Conservation (phyloP, 2,113 vertebrate species). For the Corynorhinus townsendii region DNA sequence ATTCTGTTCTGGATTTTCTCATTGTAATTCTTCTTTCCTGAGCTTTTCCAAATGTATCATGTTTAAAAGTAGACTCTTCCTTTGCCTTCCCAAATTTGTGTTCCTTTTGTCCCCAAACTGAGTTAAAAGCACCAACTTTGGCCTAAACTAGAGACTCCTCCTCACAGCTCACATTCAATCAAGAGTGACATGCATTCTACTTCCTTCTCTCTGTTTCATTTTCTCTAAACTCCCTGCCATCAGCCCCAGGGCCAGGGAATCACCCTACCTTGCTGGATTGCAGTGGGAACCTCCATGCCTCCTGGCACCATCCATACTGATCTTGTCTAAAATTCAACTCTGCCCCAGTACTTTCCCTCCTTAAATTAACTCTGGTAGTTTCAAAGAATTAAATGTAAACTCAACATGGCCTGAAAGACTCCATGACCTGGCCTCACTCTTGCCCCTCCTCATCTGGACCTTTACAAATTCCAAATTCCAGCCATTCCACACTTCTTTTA, state of each 20-base stretch:
- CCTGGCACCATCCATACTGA: background rate
- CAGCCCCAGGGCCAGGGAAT: background rate
- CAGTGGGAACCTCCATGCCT: background rate
- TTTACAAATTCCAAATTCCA: background rate
- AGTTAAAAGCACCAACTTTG: background rate
- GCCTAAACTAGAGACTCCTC: background rate
- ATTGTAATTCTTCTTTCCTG: background rate
- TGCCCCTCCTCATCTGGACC: background rate
- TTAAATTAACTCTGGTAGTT: background rate
- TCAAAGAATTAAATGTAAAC: background rate
- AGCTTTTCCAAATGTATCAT: background rate
- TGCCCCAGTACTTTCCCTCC: background rate
- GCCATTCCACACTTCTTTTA: background rate
- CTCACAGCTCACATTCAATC: background rate
- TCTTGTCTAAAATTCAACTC: background rate
- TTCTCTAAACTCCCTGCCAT: background rate
- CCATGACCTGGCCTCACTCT: background rate
- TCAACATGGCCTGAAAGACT: background rate
- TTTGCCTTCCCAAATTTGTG: background rate
- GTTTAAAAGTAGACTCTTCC: background rate
- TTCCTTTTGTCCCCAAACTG: background rate
- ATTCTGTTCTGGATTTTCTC: background rate
- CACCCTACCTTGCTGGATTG: too few species aligned
- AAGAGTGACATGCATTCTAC: fast-evolving
- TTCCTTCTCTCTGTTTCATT: background rate